Evolutionary conservation across 2,113 vertebrate genomes (phyloP).

Genomic region (Lophotis ruficrista): DNA sequence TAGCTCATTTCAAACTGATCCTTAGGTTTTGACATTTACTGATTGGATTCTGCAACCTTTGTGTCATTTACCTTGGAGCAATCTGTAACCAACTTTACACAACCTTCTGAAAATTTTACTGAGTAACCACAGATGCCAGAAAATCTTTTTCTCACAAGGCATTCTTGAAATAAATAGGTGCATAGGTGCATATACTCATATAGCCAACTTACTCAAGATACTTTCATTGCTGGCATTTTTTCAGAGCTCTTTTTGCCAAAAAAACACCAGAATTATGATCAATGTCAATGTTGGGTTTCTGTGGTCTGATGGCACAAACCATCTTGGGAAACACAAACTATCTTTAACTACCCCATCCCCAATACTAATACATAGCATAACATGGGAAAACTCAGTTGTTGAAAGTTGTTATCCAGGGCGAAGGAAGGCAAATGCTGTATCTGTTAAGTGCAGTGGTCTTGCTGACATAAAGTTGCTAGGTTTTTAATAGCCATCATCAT

Average conservation of each 20-base stretch:
- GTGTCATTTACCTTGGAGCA: neutral
- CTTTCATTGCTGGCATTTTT: neutral
- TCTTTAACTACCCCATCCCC: neutral
- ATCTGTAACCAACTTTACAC: neutral
- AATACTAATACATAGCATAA: neutral
- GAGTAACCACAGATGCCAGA: neutral
- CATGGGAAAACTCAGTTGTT: neutral
- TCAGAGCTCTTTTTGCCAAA: neutral
- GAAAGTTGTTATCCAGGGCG: neutral
- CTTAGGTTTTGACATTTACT: slow-evolving; percentile 40
- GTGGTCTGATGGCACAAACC: neutral
- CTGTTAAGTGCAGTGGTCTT: neutral
- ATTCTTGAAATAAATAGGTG: neutral
- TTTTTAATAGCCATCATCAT: neutral
- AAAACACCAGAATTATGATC: neutral
- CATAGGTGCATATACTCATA: neutral
- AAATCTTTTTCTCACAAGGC: neutral
- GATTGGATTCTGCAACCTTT: slow-evolving; percentile 42
- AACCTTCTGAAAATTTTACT: neutral
- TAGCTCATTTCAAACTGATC: slow-evolving; percentile 43
- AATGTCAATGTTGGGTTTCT: neutral
- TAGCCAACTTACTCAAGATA: neutral
- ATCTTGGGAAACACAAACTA: neutral
- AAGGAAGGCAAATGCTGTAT: neutral
- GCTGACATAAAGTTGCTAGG: neutral